These are phyloP conservation scores for Scalopus aquaticus DNA, from an alignment of 2,113 vertebrate genomes.

Conservation along the genomic window DNA sequence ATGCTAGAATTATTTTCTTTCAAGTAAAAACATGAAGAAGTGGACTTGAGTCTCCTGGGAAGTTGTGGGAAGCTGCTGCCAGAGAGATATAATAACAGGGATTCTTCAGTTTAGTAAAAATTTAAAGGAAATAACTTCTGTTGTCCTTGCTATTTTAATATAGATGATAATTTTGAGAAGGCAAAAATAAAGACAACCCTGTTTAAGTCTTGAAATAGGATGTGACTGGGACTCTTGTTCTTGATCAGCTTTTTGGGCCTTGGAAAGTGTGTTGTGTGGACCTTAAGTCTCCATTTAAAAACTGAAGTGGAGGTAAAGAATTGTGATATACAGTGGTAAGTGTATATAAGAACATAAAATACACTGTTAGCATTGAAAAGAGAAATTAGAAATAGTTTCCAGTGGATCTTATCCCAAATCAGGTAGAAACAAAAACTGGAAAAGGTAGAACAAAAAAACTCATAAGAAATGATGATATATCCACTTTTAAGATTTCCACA, in stretches of 20 bases:
- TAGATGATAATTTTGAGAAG: background rate
- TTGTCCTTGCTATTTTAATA: background rate
- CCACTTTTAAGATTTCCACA: background rate
- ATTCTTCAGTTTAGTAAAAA: background rate
- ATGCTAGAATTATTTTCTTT: conserved; percentile 26
- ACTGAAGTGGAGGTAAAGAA: background rate
- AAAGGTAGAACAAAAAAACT: background rate
- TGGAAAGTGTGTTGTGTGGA: background rate
- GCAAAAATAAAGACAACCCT: background rate
- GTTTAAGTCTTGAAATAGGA: background rate
- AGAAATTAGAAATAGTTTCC: background rate
- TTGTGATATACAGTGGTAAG: background rate
- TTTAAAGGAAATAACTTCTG: background rate
- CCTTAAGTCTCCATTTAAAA: background rate
- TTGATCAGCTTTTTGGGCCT: background rate
- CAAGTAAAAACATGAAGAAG: background rate
- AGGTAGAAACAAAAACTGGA: background rate
- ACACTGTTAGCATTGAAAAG: background rate
- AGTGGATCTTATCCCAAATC: background rate
- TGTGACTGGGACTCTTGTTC: background rate
- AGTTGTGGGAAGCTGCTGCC: background rate
- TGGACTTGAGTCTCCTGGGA: background rate
- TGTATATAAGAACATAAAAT: background rate
- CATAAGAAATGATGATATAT: background rate
- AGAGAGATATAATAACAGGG: background rate